A percentile compares a stretch with the other conserved stretches of the same genome.
phyloP scores from a whole-genome alignment of 2,113 vertebrate genomes.

The Macrotus californicus region DNA sequence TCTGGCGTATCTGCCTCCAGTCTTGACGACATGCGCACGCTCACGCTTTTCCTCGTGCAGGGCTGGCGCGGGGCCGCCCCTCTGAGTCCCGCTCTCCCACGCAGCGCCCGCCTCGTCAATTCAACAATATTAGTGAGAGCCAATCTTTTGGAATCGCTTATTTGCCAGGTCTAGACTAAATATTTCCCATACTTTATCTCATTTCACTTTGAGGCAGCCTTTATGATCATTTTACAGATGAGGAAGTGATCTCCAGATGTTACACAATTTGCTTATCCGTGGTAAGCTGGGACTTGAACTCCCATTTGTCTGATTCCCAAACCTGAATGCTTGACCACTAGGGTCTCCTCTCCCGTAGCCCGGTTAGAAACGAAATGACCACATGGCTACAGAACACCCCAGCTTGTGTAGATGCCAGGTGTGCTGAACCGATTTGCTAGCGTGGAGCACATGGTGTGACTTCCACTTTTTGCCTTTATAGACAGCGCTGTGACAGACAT shows the following conservation, averaged over 20 bases:
- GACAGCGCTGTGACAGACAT: not conserved
- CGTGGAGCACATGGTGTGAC: not conserved
- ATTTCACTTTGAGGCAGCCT: not conserved
- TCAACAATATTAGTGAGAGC: not conserved
- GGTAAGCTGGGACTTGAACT: not conserved
- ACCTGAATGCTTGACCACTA: not conserved
- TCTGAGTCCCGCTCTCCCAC: not conserved
- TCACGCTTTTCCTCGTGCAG: slow-evolving; percentile 35
- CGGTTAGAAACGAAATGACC: not conserved
- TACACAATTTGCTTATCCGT: not conserved
- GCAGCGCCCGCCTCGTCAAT: not conserved
- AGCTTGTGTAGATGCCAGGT: not conserved
- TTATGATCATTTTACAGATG: not conserved
- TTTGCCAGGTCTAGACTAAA: not conserved
- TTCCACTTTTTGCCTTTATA: slow-evolving; percentile 2
- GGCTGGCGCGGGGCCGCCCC: slow-evolving; percentile 3
- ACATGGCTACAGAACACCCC: not conserved
- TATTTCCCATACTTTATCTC: not conserved
- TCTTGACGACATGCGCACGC: slow-evolving; percentile 39
- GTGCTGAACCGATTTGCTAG: not conserved
- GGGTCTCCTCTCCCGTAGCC: not conserved
- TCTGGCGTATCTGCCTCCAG: slow-evolving; percentile 52
- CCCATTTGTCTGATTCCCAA: not conserved
- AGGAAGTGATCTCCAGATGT: not conserved
- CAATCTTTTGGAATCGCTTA: not conserved